Evolutionary conservation across 2,797 vertebrate genomes (phyloP).

Genomic region (Loriculus beryllinus): DNA sequence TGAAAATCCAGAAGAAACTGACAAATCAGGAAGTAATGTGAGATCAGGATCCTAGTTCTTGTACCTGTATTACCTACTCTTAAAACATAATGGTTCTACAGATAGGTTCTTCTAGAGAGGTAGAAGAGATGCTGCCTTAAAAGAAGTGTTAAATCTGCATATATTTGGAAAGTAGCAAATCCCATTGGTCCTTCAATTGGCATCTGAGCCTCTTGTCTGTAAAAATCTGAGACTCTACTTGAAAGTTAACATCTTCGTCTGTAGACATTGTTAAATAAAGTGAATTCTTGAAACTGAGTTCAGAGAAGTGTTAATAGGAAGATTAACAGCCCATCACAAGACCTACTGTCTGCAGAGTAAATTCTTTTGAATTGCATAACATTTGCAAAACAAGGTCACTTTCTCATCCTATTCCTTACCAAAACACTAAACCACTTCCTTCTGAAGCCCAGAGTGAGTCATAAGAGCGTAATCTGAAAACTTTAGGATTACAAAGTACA

Average conservation of each 20-base stretch:
- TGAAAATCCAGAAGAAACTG: background rate
- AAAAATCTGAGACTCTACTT: background rate
- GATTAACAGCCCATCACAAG: background rate
- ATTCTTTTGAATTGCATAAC: background rate
- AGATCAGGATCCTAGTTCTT: background rate
- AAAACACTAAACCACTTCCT: background rate
- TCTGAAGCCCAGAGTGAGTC: background rate
- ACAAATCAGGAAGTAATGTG: background rate
- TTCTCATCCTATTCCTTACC: background rate
- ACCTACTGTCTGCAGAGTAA: background rate
- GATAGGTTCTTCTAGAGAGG: background rate
- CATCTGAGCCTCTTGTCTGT: background rate
- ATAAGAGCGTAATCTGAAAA: background rate
- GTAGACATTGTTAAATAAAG: background rate
- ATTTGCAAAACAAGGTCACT: background rate
- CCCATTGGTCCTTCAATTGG: background rate
- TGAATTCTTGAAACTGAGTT: background rate
- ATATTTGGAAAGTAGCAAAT: background rate
- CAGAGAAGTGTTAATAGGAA: background rate
- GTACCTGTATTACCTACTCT: background rate
- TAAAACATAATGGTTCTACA: background rate
- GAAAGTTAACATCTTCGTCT: background rate
- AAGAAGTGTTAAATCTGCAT: background rate
- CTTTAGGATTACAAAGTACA: background rate
- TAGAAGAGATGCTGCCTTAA: background rate